These are phyloP conservation scores for Nasonia oneida DNA, from an alignment of 2,888 invertebrate species.

Conservation along the genomic window DNA sequence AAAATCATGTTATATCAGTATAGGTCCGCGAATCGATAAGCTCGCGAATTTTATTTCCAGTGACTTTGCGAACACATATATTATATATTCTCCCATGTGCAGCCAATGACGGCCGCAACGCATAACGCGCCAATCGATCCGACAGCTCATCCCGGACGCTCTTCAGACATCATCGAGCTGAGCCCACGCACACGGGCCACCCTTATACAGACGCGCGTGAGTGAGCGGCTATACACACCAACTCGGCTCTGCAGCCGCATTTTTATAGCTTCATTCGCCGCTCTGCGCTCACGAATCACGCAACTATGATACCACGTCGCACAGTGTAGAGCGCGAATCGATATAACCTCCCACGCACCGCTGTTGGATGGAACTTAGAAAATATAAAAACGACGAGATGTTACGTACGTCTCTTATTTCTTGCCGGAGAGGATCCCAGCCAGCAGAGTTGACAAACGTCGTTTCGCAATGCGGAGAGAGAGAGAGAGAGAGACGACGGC, in stretches of 20 bases:
- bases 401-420: conserved; percentile 1
- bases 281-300: background rate
- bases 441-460: conserved; percentile 31
- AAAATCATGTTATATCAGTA: background rate
- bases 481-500: background rate
- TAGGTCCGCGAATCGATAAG: too few relatives aligned
- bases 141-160: background rate
- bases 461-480: background rate
- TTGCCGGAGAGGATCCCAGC: background rate
- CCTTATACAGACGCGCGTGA: background rate
- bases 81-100: background rate
- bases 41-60: too few relatives aligned
- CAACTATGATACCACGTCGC: background rate
- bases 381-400: background rate
- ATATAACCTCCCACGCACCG: background rate
- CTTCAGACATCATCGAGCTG: conserved; percentile 6
- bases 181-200: background rate
- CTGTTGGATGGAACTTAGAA: background rate
- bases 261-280: conserved; percentile 1
- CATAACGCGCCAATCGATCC: background rate
- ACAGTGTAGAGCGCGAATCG: background rate
- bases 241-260: background rate
- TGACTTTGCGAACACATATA: too few relatives aligned
- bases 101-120: background rate
- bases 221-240: background rate